A percentile compares a stretch with the other conserved stretches of the same genome.
phyloP scores from a whole-genome alignment of 2,888 invertebrate genomes.

The Orthonevra nobilis region DNA sequence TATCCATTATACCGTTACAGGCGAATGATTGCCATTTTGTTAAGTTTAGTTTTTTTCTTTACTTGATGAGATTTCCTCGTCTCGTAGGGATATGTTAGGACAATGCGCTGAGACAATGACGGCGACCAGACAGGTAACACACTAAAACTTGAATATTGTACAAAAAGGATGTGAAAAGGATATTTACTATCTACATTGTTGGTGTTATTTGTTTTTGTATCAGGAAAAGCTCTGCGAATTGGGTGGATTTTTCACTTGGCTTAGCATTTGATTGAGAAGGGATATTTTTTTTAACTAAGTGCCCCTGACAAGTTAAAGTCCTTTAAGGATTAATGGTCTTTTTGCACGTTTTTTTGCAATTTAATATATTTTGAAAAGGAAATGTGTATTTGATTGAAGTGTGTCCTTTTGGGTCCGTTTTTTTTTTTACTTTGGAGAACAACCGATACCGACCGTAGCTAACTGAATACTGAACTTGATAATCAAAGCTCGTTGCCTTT shows the following conservation, averaged over 20 bases:
- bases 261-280: background rate
- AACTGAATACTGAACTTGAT: conserved; percentile 70
- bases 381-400: conserved; percentile 44
- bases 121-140: conserved; percentile 20
- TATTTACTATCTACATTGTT: no score
- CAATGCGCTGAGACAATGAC: conserved; percentile 33
- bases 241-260: conserved; percentile 34
- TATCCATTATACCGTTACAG: conserved; percentile 13
- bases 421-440: conserved; percentile 23
- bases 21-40: conserved; percentile 7
- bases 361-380: no score
- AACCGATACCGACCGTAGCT: conserved; percentile 67
- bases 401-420: conserved; percentile 24
- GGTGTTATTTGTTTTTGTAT: no score
- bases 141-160: conserved; percentile 25
- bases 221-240: conserved; percentile 44
- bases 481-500: conserved; percentile 68
- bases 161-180: conserved; percentile 15
- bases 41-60: background rate
- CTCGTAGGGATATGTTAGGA: conserved; percentile 32
- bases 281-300: background rate
- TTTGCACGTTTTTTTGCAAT: background rate
- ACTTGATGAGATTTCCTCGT: no score
- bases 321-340: conserved; percentile 22
- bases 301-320: background rate